Evolutionary conservation across 2,888 invertebrate species (phyloP).

Genomic region (Meghimatium bilineatum): DNA sequence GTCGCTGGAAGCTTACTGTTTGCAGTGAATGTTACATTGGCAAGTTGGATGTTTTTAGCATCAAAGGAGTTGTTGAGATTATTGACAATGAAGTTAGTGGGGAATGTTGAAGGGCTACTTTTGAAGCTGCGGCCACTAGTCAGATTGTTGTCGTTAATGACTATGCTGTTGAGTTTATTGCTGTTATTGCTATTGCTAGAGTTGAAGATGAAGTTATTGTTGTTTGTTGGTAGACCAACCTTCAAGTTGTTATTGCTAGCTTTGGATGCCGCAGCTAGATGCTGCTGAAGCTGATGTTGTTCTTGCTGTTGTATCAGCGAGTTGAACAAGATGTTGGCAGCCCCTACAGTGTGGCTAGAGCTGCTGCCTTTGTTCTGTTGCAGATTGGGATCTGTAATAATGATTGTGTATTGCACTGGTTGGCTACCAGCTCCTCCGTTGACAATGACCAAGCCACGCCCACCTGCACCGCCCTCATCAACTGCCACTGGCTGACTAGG

Average conservation of each 20-base stretch:
- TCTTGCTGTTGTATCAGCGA: slow-evolving; percentile 43
- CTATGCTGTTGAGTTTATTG: slow-evolving; percentile 30
- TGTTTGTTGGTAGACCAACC: slow-evolving; percentile 14
- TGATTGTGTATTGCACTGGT: slow-evolving; percentile 43
- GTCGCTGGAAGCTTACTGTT: not conserved
- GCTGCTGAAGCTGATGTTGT: slow-evolving; percentile 26
- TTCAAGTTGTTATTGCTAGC: slow-evolving; percentile 35
- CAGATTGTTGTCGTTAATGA: slow-evolving; percentile 29
- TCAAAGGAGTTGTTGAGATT: not conserved
- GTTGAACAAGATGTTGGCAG: slow-evolving; percentile 37
- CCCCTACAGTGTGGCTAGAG: not conserved
- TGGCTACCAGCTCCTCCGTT: slow-evolving; percentile 38
- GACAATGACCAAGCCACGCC: slow-evolving; percentile 47
- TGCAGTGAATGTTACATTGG: not conserved
- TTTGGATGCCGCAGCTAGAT: slow-evolving; percentile 5
- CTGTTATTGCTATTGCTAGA: slow-evolving; percentile 42
- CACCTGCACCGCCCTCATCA: slow-evolving; percentile 34
- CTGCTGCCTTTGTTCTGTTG: slow-evolving; percentile 28
- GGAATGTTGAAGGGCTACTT: slow-evolving; percentile 21
- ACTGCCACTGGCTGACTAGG: slow-evolving; percentile 38
- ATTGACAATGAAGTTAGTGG: slow-evolving; percentile 5
- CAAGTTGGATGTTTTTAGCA: slow-evolving; percentile 5
- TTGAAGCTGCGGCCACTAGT: slow-evolving; percentile 19
- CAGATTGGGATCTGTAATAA: slow-evolving; percentile 41
- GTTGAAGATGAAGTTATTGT: not conserved